These are phyloP conservation scores for Phorcus lineatus DNA, from an alignment of 2,888 invertebrate genomes.

Conservation along the genomic window DNA sequence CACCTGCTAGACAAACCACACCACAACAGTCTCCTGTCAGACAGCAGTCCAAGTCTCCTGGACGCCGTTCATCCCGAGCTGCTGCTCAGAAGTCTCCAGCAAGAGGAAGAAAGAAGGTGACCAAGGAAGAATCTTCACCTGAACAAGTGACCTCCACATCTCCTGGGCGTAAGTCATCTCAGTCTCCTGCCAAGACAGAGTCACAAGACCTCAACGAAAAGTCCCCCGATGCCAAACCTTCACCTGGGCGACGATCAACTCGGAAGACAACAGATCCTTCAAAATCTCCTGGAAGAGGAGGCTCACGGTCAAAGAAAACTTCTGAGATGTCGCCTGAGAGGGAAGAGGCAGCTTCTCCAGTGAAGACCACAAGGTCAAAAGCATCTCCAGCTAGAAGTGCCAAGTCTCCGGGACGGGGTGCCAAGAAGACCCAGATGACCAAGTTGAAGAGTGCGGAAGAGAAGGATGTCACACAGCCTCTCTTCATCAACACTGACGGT, in stretches of 20 bases:
- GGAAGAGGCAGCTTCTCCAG: neutral
- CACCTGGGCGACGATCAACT: conserved; percentile 4
- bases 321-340: neutral
- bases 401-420: neutral
- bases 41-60: neutral
- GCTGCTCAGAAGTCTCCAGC: conserved; percentile 6
- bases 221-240: neutral
- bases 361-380: neutral
- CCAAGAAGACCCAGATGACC: neutral
- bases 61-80: neutral
- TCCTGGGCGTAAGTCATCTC: neutral
- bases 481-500: conserved; percentile 3
- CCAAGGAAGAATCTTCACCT: neutral
- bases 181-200: neutral
- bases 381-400: neutral
- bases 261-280: neutral
- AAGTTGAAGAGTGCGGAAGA: neutral
- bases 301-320: neutral
- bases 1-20: neutral
- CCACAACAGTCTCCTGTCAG: neutral
- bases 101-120: neutral
- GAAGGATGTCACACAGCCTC: neutral
- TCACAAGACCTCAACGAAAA: too few species aligned
- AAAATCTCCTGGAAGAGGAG: conserved; percentile 24
- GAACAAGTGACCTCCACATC: neutral